Base-by-base conservation (phyloP, 2,113 vertebrate genomes). In the Hippopotamus amphibius region DNA sequence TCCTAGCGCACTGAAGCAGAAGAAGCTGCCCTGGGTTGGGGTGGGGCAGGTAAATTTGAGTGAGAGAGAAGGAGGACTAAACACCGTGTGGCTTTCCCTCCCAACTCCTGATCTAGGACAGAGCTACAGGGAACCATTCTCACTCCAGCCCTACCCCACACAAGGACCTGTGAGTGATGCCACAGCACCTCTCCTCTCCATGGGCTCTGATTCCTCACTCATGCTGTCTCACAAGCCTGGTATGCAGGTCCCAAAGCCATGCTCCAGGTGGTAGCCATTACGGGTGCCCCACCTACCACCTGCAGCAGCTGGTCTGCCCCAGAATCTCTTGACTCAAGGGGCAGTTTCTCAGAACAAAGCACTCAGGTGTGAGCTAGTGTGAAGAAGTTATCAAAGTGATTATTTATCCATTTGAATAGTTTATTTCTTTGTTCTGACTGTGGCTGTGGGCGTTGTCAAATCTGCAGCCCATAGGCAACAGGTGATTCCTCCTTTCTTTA, bases 241-340 rank as follows among this genome's bases (percentile, higher is more conserved):
- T 1, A 15, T 33, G 2, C 33, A 28, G 1, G 4, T 26, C 80
- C n/a, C 48, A n/a, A 41, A 83, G 61, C 19, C 71, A 16, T 0
- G 1, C 53, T 61, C 9, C 43, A 46, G 16, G 3, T 30, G 59
- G 65, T 37, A 65, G 33, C 15, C 4, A 9, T 57, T 43, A 4
- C 3, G 22, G 2, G 8, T 9, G 9, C 68, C 61, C 48, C 8
- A 2, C 24, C 2, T 9, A 30, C 5, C 46, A 6, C 46, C 16
- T 41, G 11, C 6, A 17, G 48, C 43, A 41, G 12, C 46, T 33
- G 3, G 6, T 15, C 55, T 86, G 50, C n/a, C 89, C 19, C 37
- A 53, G 28, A 2, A 15, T 83, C 22, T 76, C 90, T 22, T 50
- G 28, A 66, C 12, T 48, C 82, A 59, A 28, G 12, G 55, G n/a